Evolutionary conservation across 1,140 invertebrate species (phyloP), one percentile per base, ranked within the genome.

Genomic region (Littorina saxatilis): DNA sequence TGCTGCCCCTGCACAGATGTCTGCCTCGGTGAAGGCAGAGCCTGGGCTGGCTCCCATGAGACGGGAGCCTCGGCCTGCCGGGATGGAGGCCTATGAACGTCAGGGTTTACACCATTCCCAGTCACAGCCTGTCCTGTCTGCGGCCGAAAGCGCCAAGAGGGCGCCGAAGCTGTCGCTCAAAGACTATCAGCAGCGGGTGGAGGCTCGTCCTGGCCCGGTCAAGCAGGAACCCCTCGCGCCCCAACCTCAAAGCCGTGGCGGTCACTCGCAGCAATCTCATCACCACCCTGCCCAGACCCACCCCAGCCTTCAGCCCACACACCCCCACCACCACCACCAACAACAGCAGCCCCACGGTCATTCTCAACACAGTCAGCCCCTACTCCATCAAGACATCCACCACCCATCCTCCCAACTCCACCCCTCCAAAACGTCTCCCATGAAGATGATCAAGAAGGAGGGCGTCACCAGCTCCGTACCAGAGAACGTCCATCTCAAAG

Each of bases 361-460:
- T n/a, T n/a, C 20, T 4, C 55, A n/a, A n/a, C 55, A 58, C 4
- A 58, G 4, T 15, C 7, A 58, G 4, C 55, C 55, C 3, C 55
- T 23, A 4, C 20, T n/a, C 17, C 27, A 4, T 32, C 61, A 63
- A 63, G 29, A 35, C 9, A 13, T 7, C 5, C 61, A 7, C 61
- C 61, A 13, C 55, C 55, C 55, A n/a, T 61, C 55, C 55, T 20
- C 20, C 47, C 47, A 9, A 50, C 47, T 50, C 47, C 47, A 9
- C 20, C 20, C 47, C 9, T 20, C n/a, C 9, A 58, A 58, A 23
- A 23, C 66, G 17, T 68, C 66, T 20, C 66, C 66, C 17, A 20
- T 68, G 66, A 68, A 68, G 66, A 15, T 20, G 13, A 68, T 68
- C 66, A 68, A 39, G 35, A 68, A 23, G 63, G 66, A 68, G 13